Conservation (phyloP, 2,113 vertebrate genomes). For the Formicarius rufipectus region DNA sequence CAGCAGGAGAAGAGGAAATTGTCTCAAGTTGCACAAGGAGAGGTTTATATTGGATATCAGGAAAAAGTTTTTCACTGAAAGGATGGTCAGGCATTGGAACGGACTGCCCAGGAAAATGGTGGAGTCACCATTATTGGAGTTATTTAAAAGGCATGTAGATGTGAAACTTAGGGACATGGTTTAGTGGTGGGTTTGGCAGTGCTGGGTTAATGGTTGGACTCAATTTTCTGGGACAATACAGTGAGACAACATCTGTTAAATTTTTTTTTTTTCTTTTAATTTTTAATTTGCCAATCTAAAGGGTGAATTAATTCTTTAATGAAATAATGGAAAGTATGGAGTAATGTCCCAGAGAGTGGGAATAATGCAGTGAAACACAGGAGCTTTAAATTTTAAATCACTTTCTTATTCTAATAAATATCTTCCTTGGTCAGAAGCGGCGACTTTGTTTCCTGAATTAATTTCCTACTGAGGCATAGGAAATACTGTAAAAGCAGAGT, state of each 20-base stretch:
- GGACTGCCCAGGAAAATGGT: not conserved
- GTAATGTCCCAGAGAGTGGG: not conserved
- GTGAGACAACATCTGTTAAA: not conserved
- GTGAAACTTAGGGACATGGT: not conserved
- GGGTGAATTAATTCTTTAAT: not conserved
- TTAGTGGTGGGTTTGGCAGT: not conserved
- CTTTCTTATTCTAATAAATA: not conserved
- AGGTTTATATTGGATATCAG: not conserved
- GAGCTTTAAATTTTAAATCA: not conserved
- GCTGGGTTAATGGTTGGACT: not conserved
- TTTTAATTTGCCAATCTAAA: not conserved
- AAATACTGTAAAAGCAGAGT: not conserved
- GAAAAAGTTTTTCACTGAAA: not conserved
- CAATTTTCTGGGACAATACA: not conserved
- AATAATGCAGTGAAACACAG: not conserved
- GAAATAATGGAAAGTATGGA: not conserved
- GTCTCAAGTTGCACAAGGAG: not conserved
- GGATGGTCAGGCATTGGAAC: not conserved
- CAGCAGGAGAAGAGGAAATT: not conserved
- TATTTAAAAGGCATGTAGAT: not conserved
- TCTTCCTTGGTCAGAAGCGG: not conserved
- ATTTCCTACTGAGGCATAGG: not conserved
- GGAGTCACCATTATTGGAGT: not conserved
- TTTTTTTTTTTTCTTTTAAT: too few relatives aligned
- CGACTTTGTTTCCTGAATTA: not conserved